Evolutionary conservation across 2,888 invertebrate genomes (phyloP).

Genomic region (Agrilus biguttatus): DNA sequence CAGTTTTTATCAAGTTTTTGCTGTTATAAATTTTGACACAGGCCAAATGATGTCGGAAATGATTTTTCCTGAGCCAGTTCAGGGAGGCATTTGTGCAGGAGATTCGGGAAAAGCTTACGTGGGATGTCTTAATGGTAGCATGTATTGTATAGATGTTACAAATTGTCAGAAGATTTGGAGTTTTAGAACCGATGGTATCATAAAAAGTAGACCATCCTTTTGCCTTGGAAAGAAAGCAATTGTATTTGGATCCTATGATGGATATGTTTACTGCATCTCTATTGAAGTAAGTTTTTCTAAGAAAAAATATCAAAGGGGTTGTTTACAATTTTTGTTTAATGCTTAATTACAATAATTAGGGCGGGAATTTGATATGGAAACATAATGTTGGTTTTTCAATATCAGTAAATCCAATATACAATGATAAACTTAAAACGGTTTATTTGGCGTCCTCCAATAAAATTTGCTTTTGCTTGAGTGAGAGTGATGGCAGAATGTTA

Average conservation of each 20-base stretch:
- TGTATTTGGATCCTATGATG: conserved; percentile 61
- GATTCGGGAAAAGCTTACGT: conserved; percentile 41
- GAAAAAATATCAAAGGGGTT: too few species aligned
- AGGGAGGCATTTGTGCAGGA: conserved; percentile 38
- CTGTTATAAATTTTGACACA: conserved; percentile 39
- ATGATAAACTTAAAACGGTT: conserved; percentile 29
- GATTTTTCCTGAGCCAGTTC: conserved; percentile 52
- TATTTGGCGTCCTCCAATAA: conserved; percentile 45
- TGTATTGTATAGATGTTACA: conserved; percentile 48
- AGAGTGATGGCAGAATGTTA: conserved; percentile 33
- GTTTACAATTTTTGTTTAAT: conserved; percentile 3
- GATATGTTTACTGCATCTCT: conserved; percentile 44
- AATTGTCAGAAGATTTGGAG: conserved; percentile 45
- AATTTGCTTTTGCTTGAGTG: conserved; percentile 37
- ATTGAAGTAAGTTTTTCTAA: conserved; percentile 31
- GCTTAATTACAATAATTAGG: conserved; percentile 28
- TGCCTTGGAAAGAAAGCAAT: conserved; percentile 30
- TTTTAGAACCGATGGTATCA: conserved; percentile 41
- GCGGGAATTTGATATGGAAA: conserved; percentile 30
- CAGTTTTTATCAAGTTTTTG: conserved; percentile 60
- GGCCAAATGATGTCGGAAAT: conserved; percentile 37
- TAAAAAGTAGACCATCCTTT: conserved; percentile 47
- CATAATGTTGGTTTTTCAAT: conserved; percentile 31
- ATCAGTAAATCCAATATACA: conserved; percentile 33
- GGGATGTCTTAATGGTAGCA: conserved; percentile 61